Conservation (phyloP, 2,797 vertebrate species). For the Diplodus puntazzo region DNA sequence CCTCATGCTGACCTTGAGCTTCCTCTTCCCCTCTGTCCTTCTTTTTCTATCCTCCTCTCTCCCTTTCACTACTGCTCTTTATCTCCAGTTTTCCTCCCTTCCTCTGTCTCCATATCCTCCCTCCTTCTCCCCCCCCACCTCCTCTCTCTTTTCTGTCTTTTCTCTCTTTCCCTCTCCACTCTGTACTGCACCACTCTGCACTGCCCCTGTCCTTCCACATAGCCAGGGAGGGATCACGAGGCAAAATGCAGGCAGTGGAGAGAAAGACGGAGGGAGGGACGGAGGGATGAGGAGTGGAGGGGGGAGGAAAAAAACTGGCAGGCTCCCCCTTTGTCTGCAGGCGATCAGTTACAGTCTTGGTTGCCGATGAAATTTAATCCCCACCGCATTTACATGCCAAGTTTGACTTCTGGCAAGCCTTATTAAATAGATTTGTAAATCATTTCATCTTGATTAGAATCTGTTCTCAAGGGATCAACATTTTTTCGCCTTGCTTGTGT, state of each 20-base stretch:
- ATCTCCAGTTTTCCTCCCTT: constrained; percentile 43
- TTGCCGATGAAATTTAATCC: constrained; percentile 86
- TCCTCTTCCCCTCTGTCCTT: constrained; percentile 46
- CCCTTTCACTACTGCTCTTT: constrained; percentile 43
- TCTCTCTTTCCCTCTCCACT: constrained; percentile 48
- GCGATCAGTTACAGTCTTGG: constrained; percentile 87
- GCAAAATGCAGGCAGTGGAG: constrained; percentile 80
- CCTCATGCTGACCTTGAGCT: constrained; percentile 81
- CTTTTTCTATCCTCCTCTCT: constrained; percentile 18
- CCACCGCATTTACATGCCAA: constrained; percentile 86
- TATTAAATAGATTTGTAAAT: constrained; percentile 89
- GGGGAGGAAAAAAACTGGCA: constrained; percentile 70
- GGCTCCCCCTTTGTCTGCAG: constrained; percentile 84
- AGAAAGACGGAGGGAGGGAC: constrained; percentile 59
- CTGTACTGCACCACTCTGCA: constrained; percentile 78
- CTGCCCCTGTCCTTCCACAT: constrained; percentile 79
- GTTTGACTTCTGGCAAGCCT: constrained; percentile 87
- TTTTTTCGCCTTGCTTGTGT: constrained; percentile 74
- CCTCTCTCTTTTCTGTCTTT: constrained; percentile 24
- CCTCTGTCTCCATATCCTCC: constrained; percentile 41
- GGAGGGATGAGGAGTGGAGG: constrained; percentile 54
- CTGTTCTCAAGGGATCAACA: constrained; percentile 81
- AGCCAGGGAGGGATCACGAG: constrained; percentile 80
- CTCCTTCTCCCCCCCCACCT: neutral
- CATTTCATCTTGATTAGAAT: constrained; percentile 88